Evolutionary conservation across 2,113 vertebrate genomes (phyloP), one percentile per base, ranked within the genome.

Genomic region (Alouatta palliata): DNA sequence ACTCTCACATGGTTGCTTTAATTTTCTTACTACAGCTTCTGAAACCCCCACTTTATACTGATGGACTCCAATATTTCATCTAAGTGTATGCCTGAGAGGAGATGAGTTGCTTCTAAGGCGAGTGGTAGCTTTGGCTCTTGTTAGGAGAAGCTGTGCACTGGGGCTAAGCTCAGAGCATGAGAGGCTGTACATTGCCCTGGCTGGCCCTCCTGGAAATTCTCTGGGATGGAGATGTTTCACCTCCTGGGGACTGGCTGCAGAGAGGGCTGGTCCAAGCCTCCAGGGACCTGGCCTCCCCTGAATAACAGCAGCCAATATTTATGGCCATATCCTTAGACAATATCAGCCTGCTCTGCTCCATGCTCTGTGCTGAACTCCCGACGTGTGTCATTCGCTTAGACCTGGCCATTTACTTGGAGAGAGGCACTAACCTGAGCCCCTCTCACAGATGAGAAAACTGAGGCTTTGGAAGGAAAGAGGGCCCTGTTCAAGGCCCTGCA

Each of bases 1-100:
- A 40, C 84, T 84, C 85, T 96, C 85, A n/a, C 95, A 94, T 5
- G 25, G 79, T 90, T 5, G 84, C 95, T 97, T 96, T 90, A 90
- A 96, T 96, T 97, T 89, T 85, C 94, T 83, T 64, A 25, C 87
- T 10, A 3, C 16, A 21, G 87, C 81, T 83, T 58, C 66, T 35
- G 87, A 85, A 84, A 58, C 35, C 79, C 89, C 16, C 32, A 17
- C 80, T 75, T 75, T 52, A 83, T 19, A 40, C 71, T 52, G 83
- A 85, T 77, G 90, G 96, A 73, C 93, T 66, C 84, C 64, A 45
- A 14, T 76, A 85, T 91, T 91, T 94, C 95, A 86, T 91, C 79
- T 43, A 83, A 95, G 88, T 19, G 7, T 35, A 13, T n/a, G 58
- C 49, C 84, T 47, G 71, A 91, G 87, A 77, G 58, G 43, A 40